These are phyloP conservation scores for Molossus alvarezi DNA, from an alignment of 2,797 vertebrate species.

Conservation along the genomic window DNA sequence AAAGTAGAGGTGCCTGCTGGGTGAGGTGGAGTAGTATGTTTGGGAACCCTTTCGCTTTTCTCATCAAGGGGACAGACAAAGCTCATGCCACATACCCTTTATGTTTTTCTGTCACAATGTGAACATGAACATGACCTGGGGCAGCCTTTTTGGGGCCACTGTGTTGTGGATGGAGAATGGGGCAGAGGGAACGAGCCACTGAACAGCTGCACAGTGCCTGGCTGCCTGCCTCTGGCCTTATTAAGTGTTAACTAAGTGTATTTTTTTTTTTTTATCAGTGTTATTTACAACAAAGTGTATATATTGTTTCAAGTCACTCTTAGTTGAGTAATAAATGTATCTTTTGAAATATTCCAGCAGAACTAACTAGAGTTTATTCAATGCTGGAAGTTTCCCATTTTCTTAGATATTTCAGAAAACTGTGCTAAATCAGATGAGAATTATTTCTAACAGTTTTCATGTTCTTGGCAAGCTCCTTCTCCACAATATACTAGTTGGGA, in stretches of 20 bases:
- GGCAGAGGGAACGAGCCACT: no score
- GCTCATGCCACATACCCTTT: fast-evolving
- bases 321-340: not conserved
- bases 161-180: fast-evolving
- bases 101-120: not conserved
- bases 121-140: not conserved
- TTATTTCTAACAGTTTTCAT: constrained; percentile 44
- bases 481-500: not conserved
- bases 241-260: not conserved
- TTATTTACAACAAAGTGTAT: not conserved
- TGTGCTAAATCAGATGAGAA: constrained; percentile 4
- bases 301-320: not conserved
- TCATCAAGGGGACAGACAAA: not conserved
- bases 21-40: not conserved
- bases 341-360: not conserved
- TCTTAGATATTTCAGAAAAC: constrained; percentile 52
- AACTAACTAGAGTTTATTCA: not conserved
- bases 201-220: fast-evolving
- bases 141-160: fast-evolving
- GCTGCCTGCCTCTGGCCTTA: not conserved
- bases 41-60: constrained; percentile 4
- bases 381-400: constrained; percentile 2
- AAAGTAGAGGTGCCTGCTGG: not conserved
- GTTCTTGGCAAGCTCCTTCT: constrained; percentile 20
- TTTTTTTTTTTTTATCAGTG: not conserved